Percentiles rank a stretch among this genome's conserved stretches.
Conservation (phyloP, 2,888 invertebrate species). For the Lycaena phlaeas region DNA sequence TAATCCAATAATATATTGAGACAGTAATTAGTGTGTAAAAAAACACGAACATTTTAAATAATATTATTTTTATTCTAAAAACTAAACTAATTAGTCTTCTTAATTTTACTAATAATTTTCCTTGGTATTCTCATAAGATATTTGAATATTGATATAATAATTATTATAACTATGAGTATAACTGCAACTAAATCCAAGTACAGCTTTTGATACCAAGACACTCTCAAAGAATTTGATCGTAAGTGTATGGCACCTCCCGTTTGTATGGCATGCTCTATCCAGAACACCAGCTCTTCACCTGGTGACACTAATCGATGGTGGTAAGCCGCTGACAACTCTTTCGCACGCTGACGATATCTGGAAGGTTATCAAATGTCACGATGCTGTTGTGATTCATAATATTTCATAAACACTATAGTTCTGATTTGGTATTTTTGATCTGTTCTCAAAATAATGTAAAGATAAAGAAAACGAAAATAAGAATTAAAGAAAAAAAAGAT, state of each 20-base stretch:
- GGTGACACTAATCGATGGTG: conserved; percentile 21
- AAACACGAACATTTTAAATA: too few species aligned
- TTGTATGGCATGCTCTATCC: conserved; percentile 22
- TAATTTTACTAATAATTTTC: not conserved
- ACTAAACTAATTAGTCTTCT: not conserved
- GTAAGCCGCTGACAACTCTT: conserved; percentile 18
- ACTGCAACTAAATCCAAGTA: conserved; percentile 18
- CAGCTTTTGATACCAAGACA: conserved; percentile 18
- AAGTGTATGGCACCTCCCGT: conserved; percentile 22
- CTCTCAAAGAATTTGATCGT: conserved; percentile 11
- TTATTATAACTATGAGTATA: not conserved
- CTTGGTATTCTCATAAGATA: not conserved
- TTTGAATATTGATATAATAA: conserved; percentile 1
- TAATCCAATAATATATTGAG: too few species aligned
- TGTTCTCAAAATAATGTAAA: too few species aligned
- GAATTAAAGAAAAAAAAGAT: not conserved
- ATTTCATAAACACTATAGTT: too few species aligned
- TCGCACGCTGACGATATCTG: conserved; percentile 9
- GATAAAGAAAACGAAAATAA: too few species aligned
- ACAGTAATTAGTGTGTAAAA: too few species aligned
- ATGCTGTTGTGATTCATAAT: too few species aligned
- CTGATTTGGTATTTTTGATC: too few species aligned
- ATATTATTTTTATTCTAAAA: too few species aligned
- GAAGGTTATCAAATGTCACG: too few species aligned
- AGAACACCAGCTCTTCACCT: conserved; percentile 20